These are phyloP conservation scores for Dallia pectoralis DNA, from an alignment of 2,797 vertebrate species.

Conservation along the genomic window DNA sequence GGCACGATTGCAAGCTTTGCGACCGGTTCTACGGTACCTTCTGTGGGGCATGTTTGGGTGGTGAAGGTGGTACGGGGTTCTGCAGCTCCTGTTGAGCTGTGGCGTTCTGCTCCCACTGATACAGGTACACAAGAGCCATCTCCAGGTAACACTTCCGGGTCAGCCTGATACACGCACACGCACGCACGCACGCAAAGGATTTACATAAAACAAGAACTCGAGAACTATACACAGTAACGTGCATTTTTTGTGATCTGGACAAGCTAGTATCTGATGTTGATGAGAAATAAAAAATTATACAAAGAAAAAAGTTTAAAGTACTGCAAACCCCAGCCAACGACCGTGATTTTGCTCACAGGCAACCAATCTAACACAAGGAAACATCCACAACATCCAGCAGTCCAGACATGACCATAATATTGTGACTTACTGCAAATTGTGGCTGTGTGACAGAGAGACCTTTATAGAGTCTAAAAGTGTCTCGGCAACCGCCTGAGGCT, in stretches of 20 bases:
- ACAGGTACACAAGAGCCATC: constrained; percentile 74
- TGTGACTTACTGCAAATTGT: constrained; percentile 77
- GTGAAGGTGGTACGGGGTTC: constrained; percentile 1
- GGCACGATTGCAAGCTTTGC: not conserved
- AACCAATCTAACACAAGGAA: not conserved
- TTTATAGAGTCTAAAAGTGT: constrained; percentile 73
- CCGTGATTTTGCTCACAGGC: too few species aligned
- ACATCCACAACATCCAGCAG: constrained; percentile 19
- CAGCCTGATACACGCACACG: constrained; percentile 64
- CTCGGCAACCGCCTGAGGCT: constrained; percentile 54
- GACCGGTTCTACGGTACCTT: constrained; percentile 12
- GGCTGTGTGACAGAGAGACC: constrained; percentile 67
- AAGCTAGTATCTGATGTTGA: too few species aligned
- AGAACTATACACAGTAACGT: too few species aligned
- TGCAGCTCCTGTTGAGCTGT: constrained; percentile 10
- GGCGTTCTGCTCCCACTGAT: constrained; percentile 44
- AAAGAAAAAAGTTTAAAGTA: too few species aligned
- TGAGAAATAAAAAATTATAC: too few species aligned
- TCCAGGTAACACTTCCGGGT: constrained; percentile 81
- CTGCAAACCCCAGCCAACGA: too few species aligned
- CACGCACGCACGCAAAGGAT: constrained; percentile 4
- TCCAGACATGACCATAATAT: constrained; percentile 8
- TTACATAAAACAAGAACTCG: not conserved
- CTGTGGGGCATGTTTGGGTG: not conserved
- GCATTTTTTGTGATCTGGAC: too few species aligned